Evolutionary conservation across 30 jellyfish, hydroid and myxozoan genomes (phyloP), one percentile per base, ranked within the genome.

Genomic region (Aurelia coerulea): DNA sequence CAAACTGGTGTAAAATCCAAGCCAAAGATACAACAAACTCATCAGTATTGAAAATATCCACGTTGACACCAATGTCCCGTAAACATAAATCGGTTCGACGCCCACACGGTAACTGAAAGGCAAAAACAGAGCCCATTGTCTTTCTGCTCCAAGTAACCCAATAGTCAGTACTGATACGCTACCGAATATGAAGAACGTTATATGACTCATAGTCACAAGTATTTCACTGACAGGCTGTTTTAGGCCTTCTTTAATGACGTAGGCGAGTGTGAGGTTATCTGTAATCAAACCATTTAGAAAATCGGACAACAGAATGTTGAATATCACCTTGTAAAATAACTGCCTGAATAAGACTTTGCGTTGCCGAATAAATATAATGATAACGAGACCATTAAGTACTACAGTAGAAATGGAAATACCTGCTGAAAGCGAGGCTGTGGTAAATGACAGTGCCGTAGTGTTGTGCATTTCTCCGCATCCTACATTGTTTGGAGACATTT

Each of bases 91-190:
- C 8, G 85, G 52, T 41, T 68, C 41, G 56, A 88, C 29, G 7
- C 96, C 96, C 39, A 74, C 74, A 13, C 96, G 89, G 60, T 88
- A 88, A 14, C 78, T 62, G 50, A 88, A 79, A 34, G 96, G 96
- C 31, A 35, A 60, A 17, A 78, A 60, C 8, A 88, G 31, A 33
- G 96, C 96, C 86, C 81, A 78, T 32, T 74, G 81, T 52, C 96
- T 56, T 35, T 88, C 96, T 10, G 70, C 70, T n/a, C 96, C 81
- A 2, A 88, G 81, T 3, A 88, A 18, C 13, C 85, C 96, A 42
- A 88, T 88, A 11, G 90, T 74, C 53, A 78, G 33, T 2, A 88
- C 96, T 4, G 96, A 88, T 11, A 78, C 96, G 3, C 91, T 86
- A 23, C 89, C 89, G 71, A 88, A 60, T 10, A 71, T 69, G 41